Evolutionary conservation across 2,113 vertebrate species (phyloP).

Genomic region (Thamnaconus septentrionalis): DNA sequence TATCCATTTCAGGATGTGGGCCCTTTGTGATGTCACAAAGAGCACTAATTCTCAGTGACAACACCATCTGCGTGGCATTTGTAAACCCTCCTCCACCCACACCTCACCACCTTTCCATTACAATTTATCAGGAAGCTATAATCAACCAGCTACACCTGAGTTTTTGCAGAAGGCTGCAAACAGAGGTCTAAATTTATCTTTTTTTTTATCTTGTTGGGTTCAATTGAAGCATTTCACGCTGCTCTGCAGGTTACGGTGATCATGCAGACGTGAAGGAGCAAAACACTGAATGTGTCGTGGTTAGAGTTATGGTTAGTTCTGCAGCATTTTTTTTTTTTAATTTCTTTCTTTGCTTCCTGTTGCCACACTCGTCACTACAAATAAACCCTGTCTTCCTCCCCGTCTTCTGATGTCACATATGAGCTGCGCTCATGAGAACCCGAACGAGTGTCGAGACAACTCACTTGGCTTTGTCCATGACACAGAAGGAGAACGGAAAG

Average conservation of each 20-base stretch:
- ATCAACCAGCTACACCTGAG: no score
- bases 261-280: slow-evolving; percentile 1
- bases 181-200: no score
- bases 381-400: slow-evolving; percentile 50
- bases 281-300: neutral
- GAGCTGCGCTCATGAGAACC: slow-evolving; percentile 22
- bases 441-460: slow-evolving; percentile 27
- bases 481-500: slow-evolving; percentile 95
- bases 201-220: neutral
- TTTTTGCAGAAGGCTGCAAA: no score
- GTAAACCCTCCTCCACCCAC: no score
- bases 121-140: no score
- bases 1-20: no score
- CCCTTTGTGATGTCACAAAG: no score
- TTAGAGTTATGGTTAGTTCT: slow-evolving; percentile 32
- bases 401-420: slow-evolving; percentile 22
- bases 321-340: slow-evolving; percentile 21
- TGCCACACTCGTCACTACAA: slow-evolving; percentile 46
- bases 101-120: no score
- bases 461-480: slow-evolving; percentile 96
- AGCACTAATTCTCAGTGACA: no score
- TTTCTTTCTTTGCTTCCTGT: slow-evolving; percentile 46
- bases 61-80: no score
- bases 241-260: neutral
- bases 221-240: neutral